These are phyloP conservation scores for Agrenia bidenticulata DNA, from an alignment of 2,888 invertebrate genomes.

Conservation along the genomic window DNA sequence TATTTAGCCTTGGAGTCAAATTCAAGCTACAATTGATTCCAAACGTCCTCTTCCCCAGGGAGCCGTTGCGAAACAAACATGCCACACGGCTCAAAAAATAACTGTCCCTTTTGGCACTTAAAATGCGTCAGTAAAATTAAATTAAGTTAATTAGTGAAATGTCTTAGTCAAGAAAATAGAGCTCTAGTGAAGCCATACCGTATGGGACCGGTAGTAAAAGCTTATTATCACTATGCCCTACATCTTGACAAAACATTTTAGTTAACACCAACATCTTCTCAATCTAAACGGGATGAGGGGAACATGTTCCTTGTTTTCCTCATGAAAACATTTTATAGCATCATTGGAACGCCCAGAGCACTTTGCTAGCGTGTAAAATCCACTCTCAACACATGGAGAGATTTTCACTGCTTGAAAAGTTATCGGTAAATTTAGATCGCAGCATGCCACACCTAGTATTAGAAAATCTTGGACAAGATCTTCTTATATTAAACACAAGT, in stretches of 20 bases:
- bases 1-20: no score
- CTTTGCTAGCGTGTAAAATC: not conserved
- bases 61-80: no score
- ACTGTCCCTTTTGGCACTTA: no score
- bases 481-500: no score
- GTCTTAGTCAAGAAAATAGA: not conserved
- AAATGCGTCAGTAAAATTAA: not conserved
- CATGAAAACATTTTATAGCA: constrained; percentile 11
- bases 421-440: no score
- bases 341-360: not conserved
- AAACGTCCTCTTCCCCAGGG: no score
- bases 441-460: no score
- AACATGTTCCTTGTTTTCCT: not conserved
- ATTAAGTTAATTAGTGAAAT: constrained; percentile 17
- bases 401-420: not conserved
- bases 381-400: not conserved
- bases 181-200: constrained; percentile 2
- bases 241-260: constrained; percentile 19
- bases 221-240: constrained; percentile 42
- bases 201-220: constrained; percentile 26
- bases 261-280: constrained; percentile 4
- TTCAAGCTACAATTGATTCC: no score
- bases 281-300: not conserved
- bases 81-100: no score
- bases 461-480: no score